Conservation (phyloP, 2,113 vertebrate genomes). For the Anhinga anhinga region DNA sequence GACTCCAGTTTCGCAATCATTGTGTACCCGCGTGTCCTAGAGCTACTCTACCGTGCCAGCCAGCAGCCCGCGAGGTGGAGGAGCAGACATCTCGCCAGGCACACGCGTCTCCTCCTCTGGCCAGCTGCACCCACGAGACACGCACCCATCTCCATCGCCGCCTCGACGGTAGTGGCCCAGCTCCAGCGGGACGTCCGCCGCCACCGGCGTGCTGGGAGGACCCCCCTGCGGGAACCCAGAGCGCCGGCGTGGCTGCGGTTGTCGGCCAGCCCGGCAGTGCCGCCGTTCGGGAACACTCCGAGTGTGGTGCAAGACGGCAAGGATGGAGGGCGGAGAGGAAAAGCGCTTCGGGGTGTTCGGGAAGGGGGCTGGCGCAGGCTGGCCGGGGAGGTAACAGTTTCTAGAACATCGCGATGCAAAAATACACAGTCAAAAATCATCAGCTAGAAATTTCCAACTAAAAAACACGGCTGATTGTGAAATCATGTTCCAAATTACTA, state of each 20-base stretch:
- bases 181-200: background rate
- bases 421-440: slow-evolving; percentile 59
- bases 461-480: slow-evolving; percentile 59
- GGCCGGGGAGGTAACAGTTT: background rate
- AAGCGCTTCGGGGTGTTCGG: background rate
- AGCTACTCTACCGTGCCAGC: background rate
- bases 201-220: background rate
- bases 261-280: background rate
- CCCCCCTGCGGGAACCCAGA: fast-evolving
- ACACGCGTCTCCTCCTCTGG: background rate
- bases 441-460: slow-evolving; percentile 57
- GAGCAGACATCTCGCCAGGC: background rate
- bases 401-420: background rate
- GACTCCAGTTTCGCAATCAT: slow-evolving; percentile 52
- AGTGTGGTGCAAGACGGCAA: background rate
- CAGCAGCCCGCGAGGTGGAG: background rate
- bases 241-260: background rate
- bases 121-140: background rate
- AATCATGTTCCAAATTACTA: slow-evolving; percentile 69
- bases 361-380: background rate
- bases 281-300: background rate
- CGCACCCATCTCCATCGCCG: background rate
- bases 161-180: background rate
- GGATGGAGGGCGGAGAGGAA: background rate
- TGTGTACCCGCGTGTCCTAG: background rate